Base-by-base conservation (phyloP, 30 jellyfish, hydroid and myxozoan species). In the Mastigias papua region DNA sequence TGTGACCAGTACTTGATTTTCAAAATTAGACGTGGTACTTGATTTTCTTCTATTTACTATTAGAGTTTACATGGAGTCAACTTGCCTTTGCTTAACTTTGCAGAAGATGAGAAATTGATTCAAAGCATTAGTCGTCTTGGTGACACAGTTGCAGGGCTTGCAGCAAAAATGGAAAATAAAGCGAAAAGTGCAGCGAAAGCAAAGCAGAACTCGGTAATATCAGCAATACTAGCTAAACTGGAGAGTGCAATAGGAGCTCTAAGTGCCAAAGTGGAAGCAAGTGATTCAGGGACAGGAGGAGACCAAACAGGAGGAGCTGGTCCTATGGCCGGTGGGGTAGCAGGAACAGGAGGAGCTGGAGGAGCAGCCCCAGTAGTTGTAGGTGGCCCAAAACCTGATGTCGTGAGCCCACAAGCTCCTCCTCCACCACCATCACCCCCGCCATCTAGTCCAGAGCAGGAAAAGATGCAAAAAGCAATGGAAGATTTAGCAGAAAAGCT, bases 141-240 rank as follows among this genome's bases (percentile, higher is more conserved):
- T 20, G 97, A 88, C 90, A 82, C 97, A 29, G 98, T 96, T 17
- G 81, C 92, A 19, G 84, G 86, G 15, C 91, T 96, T 48, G 97
- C 98, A 2, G 49, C 82, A 29, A 90, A 86, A 75, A 81, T 96
- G 84, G 97, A 90, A 48, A 94, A 82, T 82, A 96, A 96, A 67
- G 88, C 76, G 63, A 96, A 86, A 64, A 48, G 73, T 7, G 93
- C 89, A 58, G 98, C 91, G 32, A 87, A 90, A 48, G 98, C 99
- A 29, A 96, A 86, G 69, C 95, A 91, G 76, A 88, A 90, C 71
- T 97, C 97, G 1, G 48, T 81, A 64, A 81, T 96, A 0, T 87
- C 97, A 16, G 89, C 76, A 10, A 84, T 96, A 22, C 67, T 96
- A 10, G 92, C 91, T 22, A 96, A 90, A 51, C 90, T 96, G 22